phyloP scores from a whole-genome alignment of 2,113 vertebrate genomes.

The Clarias batrachus region DNA sequence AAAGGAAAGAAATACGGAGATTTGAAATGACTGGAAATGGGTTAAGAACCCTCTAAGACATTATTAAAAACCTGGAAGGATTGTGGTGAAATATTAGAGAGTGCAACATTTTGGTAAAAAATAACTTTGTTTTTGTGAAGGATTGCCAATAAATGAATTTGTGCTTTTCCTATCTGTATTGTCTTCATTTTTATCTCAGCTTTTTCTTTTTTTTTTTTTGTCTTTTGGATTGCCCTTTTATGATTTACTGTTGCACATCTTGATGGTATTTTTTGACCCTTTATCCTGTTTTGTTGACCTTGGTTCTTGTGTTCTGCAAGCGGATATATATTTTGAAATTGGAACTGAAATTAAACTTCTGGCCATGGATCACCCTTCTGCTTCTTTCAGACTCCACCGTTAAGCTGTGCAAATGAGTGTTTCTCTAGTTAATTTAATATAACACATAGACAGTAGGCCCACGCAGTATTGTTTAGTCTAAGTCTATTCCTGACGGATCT shows the following conservation, averaged over 20 bases:
- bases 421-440: conserved; percentile 8
- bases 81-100: no score
- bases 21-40: no score
- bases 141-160: neutral
- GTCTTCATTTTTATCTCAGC: neutral
- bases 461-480: neutral
- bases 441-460: neutral
- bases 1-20: no score
- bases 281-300: neutral
- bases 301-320: neutral
- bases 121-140: neutral
- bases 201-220: neutral
- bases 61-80: no score
- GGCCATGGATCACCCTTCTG: neutral
- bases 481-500: neutral
- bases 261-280: neutral
- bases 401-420: neutral
- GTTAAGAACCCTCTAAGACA: no score
- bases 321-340: neutral
- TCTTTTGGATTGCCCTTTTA: neutral
- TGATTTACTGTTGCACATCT: neutral
- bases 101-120: neutral
- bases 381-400: no score
- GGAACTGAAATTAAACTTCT: neutral
- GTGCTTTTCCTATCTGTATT: neutral